Evolutionary conservation across 64 coral and sea anemone genomes (phyloP).

Genomic region (Astreopora myriophthalma): DNA sequence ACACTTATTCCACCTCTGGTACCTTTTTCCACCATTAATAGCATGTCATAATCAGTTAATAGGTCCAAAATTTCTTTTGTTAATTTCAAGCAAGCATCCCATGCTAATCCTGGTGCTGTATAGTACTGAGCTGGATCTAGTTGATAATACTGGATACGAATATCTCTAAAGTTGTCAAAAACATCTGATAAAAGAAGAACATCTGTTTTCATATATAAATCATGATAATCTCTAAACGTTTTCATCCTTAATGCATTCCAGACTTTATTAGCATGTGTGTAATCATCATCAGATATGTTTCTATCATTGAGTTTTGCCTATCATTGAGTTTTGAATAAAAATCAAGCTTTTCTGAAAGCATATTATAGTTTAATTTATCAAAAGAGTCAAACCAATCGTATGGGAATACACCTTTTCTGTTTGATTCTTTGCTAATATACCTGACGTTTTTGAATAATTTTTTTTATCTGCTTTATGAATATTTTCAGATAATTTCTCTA

Average conservation of each 20-base stretch:
- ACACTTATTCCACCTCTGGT: neutral
- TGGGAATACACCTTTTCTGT: neutral
- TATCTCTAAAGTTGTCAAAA: neutral
- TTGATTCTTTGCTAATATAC: neutral
- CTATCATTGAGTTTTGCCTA: too few species aligned
- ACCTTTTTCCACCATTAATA: neutral
- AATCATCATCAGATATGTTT: neutral
- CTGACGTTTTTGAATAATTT: neutral
- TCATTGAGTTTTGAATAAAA: neutral
- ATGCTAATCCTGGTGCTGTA: neutral
- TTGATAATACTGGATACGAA: neutral
- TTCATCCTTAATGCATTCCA: neutral
- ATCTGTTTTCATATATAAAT: neutral
- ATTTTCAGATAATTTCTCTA: neutral
- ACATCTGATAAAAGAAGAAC: neutral
- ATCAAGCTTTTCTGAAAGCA: neutral
- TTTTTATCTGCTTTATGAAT: neutral
- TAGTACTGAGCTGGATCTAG: neutral
- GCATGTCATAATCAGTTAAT: neutral
- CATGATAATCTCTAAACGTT: neutral
- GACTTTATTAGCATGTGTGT: neutral
- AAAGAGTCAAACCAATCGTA: neutral
- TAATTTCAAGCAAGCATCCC: neutral
- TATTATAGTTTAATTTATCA: neutral
- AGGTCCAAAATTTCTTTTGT: too few species aligned